Evolutionary conservation across 1,140 invertebrate species (phyloP), one percentile per base, ranked within the genome.

Genomic region (Nasonia giraulti): DNA sequence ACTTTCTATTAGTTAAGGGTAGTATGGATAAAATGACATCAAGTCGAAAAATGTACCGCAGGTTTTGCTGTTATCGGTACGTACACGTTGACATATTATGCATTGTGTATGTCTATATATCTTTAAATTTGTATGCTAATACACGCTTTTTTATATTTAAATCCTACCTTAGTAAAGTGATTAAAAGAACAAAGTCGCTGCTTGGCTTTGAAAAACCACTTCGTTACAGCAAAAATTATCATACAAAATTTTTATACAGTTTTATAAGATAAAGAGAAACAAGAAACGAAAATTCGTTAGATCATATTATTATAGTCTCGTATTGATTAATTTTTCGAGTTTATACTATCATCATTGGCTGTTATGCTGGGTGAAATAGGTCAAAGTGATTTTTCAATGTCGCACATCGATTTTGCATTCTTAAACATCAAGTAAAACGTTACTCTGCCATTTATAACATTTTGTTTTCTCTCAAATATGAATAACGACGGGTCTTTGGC

Each of bases 401-500:
- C 73, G 69, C 17, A 17, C 40, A 40, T 66, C 27, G 74, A 78
- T 11, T 81, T 8, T 62, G 74, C 17, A 85, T 78, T 85, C 10
- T 88, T 89, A 87, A 88, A 87, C 85, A 87, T 88, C 87, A 87
- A 90, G 86, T 88, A 84, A 89, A 88, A 86, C 88, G 80, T 89
- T 89, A 89, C 85, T 91, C 87, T 90, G 88, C 27, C 79, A 86
- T 89, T 86, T 78, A 89, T 90, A 91, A 90, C 90, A 88, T 87
- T 90, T 89, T 89, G 89, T 89, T 90, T 87, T 87, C 86, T 88
- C 88, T 90, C 88, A 87, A 91, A 89, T 89, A 90, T 88, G 90
- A 90, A 92, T 92, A 93, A 93, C 92, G 90, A 90, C 86, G 88
- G 89, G 88, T 91, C 90, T 87, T 82, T 81, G 87, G 89, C 90